Percentiles rank a stretch among this genome's conserved stretches.
phyloP scores from a whole-genome alignment of 2,797 vertebrate species.

The Clarias platycephalus region DNA sequence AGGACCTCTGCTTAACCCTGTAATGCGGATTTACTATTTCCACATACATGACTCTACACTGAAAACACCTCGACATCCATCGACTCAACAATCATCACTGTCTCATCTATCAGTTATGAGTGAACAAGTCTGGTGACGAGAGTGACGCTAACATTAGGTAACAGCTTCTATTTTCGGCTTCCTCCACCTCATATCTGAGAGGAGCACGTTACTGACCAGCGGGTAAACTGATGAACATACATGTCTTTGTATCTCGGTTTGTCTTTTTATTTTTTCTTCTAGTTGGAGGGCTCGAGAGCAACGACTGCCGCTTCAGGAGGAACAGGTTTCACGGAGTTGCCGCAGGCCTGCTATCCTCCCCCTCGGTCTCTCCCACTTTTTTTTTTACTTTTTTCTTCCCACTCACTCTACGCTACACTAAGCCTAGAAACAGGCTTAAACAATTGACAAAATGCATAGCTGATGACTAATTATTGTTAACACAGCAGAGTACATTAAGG shows the following conservation, averaged over 20 bases:
- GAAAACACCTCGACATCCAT: slow-evolving; percentile 12
- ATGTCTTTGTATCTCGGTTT: too few species aligned
- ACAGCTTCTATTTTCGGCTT: slow-evolving; percentile 5
- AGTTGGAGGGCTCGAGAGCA: neutral
- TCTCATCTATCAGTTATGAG: slow-evolving; percentile 24
- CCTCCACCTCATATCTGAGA: neutral
- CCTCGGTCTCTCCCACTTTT: slow-evolving; percentile 10
- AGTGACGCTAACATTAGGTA: neutral
- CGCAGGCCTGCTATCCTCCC: slow-evolving; percentile 40
- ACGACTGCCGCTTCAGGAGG: slow-evolving; percentile 52
- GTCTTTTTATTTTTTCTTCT: neutral
- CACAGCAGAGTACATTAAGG: neutral
- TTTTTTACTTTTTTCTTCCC: neutral
- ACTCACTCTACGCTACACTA: neutral
- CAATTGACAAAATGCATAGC: neutral
- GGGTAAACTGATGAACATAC: neutral
- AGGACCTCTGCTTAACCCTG: slow-evolving; percentile 18
- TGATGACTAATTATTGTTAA: slow-evolving; percentile 21
- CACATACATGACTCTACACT: slow-evolving; percentile 33
- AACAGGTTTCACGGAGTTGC: slow-evolving; percentile 56
- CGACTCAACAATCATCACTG: slow-evolving; percentile 11
- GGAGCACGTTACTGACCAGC: slow-evolving; percentile 1
- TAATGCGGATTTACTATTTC: slow-evolving; percentile 33
- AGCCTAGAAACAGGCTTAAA: slow-evolving; percentile 16
- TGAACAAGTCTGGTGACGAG: neutral